Conservation (phyloP, 2,888 invertebrate species). For the Netelia inedita region DNA sequence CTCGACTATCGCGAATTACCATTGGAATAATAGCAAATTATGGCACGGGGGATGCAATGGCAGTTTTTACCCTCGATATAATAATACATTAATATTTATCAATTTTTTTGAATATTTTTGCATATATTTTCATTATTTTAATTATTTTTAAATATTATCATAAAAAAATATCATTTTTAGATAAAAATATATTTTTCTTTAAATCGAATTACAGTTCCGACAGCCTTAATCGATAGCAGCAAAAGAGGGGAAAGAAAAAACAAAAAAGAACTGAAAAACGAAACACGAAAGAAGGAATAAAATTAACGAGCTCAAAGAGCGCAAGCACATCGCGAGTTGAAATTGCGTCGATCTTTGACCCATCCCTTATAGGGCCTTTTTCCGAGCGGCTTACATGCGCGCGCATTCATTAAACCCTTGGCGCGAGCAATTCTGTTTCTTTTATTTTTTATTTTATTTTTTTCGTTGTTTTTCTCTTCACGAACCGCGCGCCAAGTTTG, state of each 20-base stretch:
- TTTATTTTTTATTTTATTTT: background rate
- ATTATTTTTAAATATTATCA: no score
- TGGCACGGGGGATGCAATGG: no score
- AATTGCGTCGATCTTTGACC: conserved; percentile 43
- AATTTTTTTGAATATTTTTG: no score
- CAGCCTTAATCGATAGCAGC: background rate
- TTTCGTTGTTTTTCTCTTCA: no score
- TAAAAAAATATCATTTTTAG: no score
- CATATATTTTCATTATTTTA: no score
- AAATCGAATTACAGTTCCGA: background rate
- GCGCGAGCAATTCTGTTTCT: conserved; percentile 17
- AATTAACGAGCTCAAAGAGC: conserved; percentile 23
- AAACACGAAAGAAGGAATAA: background rate
- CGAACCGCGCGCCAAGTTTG: background rate
- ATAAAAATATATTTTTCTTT: background rate
- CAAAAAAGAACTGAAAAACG: background rate
- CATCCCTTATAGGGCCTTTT: conserved; percentile 28
- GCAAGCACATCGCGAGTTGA: conserved; percentile 15
- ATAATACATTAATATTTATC: no score
- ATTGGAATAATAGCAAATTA: background rate
- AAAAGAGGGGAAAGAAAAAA: background rate
- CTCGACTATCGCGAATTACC: conserved; percentile 23
- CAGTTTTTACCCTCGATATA: no score
- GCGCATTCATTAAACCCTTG: background rate
- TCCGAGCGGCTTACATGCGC: conserved; percentile 1